phyloP scores from a whole-genome alignment of 30 jellyfish, hydroid and myxozoan genomes.

The Mastigias papua region DNA sequence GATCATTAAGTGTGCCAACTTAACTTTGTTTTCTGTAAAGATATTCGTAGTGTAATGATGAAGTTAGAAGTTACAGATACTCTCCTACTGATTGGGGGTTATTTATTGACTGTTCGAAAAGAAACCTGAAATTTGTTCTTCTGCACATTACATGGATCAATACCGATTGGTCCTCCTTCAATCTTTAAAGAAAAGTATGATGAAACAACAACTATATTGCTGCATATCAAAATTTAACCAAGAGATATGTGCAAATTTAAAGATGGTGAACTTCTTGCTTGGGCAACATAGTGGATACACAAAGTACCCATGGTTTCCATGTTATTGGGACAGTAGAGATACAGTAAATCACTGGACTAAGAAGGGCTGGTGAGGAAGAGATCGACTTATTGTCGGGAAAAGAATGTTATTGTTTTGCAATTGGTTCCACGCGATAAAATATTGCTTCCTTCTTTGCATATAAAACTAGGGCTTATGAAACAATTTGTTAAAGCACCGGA shows the following conservation, averaged over 20 bases:
- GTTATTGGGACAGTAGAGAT: not conserved
- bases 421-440: not conserved
- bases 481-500: slow-evolving; percentile 34
- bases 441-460: not conserved
- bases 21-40: too few relatives aligned
- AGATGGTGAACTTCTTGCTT: not conserved
- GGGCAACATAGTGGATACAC: not conserved
- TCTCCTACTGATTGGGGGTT: too few relatives aligned
- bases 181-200: too few relatives aligned
- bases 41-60: too few relatives aligned
- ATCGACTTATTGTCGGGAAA: not conserved
- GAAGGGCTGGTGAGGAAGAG: not conserved
- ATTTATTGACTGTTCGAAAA: too few relatives aligned
- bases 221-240: too few relatives aligned
- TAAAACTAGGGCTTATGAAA: not conserved
- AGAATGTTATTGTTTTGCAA: not conserved
- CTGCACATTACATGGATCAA: too few relatives aligned
- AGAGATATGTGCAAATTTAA: not conserved
- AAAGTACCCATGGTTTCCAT: not conserved
- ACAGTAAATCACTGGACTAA: not conserved
- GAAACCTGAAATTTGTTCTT: too few relatives aligned
- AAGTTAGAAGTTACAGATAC: too few relatives aligned
- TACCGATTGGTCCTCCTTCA: too few relatives aligned
- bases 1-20: too few relatives aligned
- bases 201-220: too few relatives aligned